phyloP scores from a whole-genome alignment of 2,888 invertebrate genomes.

The Epinotia nisella region DNA sequence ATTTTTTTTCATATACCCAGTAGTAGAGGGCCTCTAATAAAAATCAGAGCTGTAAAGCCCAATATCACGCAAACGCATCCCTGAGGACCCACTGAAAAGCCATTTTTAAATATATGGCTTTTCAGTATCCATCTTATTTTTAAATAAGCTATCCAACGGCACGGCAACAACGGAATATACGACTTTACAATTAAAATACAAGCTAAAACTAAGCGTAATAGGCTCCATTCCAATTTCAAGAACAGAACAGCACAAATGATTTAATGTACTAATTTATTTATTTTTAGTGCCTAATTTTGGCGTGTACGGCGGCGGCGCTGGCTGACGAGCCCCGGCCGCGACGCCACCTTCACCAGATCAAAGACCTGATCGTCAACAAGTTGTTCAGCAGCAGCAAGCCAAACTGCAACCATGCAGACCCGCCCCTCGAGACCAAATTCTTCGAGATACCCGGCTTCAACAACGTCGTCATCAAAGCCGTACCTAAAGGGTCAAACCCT shows the following conservation, averaged over 20 bases:
- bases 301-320: slow-evolving; percentile 49
- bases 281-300: slow-evolving; percentile 61
- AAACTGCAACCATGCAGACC: slow-evolving; percentile 7
- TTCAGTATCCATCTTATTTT: too few species aligned
- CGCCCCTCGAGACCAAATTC: slow-evolving; percentile 8
- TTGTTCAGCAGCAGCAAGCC: slow-evolving; percentile 18
- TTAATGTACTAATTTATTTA: slow-evolving; percentile 33
- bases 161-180: too few species aligned
- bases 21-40: too few species aligned
- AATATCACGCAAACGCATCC: too few species aligned
- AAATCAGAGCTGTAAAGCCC: too few species aligned
- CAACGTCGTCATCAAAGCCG: slow-evolving; percentile 43
- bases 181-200: background rate
- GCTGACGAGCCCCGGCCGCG: slow-evolving; percentile 45
- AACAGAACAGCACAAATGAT: too few species aligned
- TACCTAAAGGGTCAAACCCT: slow-evolving; percentile 24
- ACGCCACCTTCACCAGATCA: slow-evolving; percentile 32
- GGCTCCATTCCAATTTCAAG: too few species aligned
- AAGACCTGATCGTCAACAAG: slow-evolving; percentile 29
- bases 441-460: slow-evolving; percentile 43
- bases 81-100: too few species aligned
- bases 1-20: too few species aligned
- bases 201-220: too few species aligned
- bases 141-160: too few species aligned
- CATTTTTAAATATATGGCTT: too few species aligned